Conservation (phyloP, 1,140 invertebrate species). For the Anadara kagoshimensis region DNA sequence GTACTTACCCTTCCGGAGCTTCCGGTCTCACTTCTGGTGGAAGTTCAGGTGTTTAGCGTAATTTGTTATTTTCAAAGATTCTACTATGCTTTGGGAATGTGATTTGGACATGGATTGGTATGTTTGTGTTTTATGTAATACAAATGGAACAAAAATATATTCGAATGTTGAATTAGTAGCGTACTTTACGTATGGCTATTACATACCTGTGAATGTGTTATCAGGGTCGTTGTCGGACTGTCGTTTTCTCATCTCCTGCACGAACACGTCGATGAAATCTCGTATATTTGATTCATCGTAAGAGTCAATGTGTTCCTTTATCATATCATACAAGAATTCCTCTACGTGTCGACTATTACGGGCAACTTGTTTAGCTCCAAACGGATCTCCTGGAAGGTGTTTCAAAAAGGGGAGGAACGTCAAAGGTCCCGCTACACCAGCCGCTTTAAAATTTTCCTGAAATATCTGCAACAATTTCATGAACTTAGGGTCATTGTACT, state of each 20-base stretch:
- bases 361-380: conserved; percentile 21
- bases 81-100: too few species aligned
- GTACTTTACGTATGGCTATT: too few species aligned
- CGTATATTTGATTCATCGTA: conserved; percentile 13
- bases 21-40: too few species aligned
- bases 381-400: conserved; percentile 40
- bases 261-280: conserved; percentile 28
- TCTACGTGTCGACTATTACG: conserved; percentile 13
- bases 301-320: conserved; percentile 9
- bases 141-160: too few species aligned
- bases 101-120: too few species aligned
- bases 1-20: too few species aligned
- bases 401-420: conserved; percentile 26
- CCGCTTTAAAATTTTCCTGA: conserved; percentile 11
- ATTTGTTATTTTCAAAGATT: too few species aligned
- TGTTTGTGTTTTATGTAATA: too few species aligned
- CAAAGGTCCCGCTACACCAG: background rate
- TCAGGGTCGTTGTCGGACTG: background rate
- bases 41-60: too few species aligned
- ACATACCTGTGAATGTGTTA: too few species aligned
- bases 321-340: conserved; percentile 5
- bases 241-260: conserved; percentile 8
- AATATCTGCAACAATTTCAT: conserved; percentile 24
- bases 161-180: too few species aligned
- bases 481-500: conserved; percentile 70